Evolutionary conservation across 2,113 vertebrate genomes (phyloP).

Genomic region (Gymnogyps californianus): DNA sequence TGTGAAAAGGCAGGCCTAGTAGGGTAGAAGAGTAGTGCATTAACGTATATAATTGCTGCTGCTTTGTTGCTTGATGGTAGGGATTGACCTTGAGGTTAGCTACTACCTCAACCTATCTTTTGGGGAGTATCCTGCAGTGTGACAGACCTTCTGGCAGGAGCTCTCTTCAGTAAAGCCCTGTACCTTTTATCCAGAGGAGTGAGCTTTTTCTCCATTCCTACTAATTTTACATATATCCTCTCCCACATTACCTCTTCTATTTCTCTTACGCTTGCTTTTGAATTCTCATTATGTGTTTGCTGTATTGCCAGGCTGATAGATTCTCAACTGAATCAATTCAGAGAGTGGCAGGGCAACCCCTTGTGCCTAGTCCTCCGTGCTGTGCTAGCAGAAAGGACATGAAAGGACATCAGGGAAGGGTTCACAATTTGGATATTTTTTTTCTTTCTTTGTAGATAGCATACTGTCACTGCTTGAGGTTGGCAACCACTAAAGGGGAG

Average conservation of each 20-base stretch:
- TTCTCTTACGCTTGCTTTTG: background rate
- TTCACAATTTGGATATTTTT: background rate
- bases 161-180: background rate
- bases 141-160: background rate
- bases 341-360: background rate
- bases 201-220: background rate
- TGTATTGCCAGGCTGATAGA: background rate
- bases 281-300: background rate
- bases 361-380: background rate
- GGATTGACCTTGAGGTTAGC: background rate
- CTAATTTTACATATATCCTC: background rate
- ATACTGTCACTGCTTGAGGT: background rate
- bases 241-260: background rate
- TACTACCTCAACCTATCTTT: background rate
- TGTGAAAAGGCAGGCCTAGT: background rate
- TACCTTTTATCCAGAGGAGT: background rate
- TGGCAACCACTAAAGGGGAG: background rate
- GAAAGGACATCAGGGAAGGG: background rate
- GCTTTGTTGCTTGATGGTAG: background rate
- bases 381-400: background rate
- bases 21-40: background rate
- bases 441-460: background rate
- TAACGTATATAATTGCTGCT: background rate
- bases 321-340: background rate
- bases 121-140: background rate